Evolutionary conservation across 2,888 invertebrate species (phyloP), one percentile per base, ranked within the genome.

Genomic region (Drosophila prolongata): DNA sequence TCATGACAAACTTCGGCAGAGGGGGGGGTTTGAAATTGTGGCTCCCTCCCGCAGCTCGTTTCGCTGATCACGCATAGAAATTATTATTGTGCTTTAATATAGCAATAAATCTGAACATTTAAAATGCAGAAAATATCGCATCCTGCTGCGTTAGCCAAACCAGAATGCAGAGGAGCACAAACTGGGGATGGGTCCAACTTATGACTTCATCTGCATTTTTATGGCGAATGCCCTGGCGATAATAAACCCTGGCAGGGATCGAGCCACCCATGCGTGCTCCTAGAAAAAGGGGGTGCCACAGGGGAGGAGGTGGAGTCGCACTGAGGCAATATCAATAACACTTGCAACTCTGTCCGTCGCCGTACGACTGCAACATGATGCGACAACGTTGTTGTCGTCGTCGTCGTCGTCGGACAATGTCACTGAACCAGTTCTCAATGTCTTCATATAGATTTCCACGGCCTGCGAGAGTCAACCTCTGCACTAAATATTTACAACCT

Each of bases 391-490:
- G 56, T 54, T 53, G 73, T 50, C 54, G 53, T 43, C 56, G 66
- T 44, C 52, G 50, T 35, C 49, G 52, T 47, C 77, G 80, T 67
- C 46, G 72, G 83, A 77, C 89, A 89, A 89, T 90, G 88, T 87
- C 83, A 86, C 81, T 86, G 89, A 89, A 89, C 89, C 89, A 90
- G 89, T 89, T 90, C 82, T 86, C 89, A 90, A 89, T 90, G 89
- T 87, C 88, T 90, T 89, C 78, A 85, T 89, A 81, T 77, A 78
- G 74, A 76, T 76, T 88, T 83, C 76, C 76, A 50, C 70, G 58
- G 54, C 40, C 54, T 16, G 44, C 67, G 43, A 57, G 67, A 60
- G 59, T 59, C 69, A 89, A 87, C 87, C 85, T 87, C 89, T 89
- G 89, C 87, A 86, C 89, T 86, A 87, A 88, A 87, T 87, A 87